Evolutionary conservation across 2,888 invertebrate genomes (phyloP).

Genomic region (Idaea biselata): DNA sequence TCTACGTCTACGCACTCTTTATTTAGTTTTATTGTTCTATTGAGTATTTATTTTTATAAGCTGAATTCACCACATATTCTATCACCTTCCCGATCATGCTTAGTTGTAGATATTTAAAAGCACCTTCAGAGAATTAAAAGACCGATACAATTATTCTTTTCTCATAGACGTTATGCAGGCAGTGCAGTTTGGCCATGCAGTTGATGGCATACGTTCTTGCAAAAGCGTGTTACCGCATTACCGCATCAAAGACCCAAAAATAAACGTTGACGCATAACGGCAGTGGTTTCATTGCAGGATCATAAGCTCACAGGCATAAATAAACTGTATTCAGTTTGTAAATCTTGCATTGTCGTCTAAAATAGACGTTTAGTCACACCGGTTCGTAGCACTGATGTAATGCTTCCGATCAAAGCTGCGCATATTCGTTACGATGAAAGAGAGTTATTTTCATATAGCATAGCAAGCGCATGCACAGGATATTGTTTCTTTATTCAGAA

Average conservation of each 20-base stretch:
- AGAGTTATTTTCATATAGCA: background rate
- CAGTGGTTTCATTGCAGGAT: conserved; percentile 37
- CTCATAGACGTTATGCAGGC: no score
- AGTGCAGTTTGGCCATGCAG: background rate
- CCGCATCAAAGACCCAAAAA: conserved; percentile 58
- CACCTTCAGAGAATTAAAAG: no score
- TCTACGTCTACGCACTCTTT: no score
- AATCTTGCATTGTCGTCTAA: conserved; percentile 45
- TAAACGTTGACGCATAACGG: conserved; percentile 62
- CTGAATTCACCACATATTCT: no score
- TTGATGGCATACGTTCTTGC: background rate
- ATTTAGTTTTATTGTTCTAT: no score
- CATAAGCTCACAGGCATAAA: conserved; percentile 46
- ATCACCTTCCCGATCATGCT: no score
- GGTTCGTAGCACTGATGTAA: background rate
- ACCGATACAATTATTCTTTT: no score
- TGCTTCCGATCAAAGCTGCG: conserved; percentile 6
- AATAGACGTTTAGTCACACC: conserved; percentile 38
- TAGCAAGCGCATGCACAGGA: background rate
- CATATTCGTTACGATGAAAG: conserved; percentile 3
- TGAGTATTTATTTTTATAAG: no score
- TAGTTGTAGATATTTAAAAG: no score
- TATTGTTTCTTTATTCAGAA: background rate
- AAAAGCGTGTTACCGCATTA: conserved; percentile 23
- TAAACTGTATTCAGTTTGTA: conserved; percentile 51